A percentile compares a stretch with the other conserved stretches of the same genome.
These are phyloP conservation scores for Luehdorfia chinensis DNA, from an alignment of 1,140 invertebrate genomes.

Conservation along the genomic window DNA sequence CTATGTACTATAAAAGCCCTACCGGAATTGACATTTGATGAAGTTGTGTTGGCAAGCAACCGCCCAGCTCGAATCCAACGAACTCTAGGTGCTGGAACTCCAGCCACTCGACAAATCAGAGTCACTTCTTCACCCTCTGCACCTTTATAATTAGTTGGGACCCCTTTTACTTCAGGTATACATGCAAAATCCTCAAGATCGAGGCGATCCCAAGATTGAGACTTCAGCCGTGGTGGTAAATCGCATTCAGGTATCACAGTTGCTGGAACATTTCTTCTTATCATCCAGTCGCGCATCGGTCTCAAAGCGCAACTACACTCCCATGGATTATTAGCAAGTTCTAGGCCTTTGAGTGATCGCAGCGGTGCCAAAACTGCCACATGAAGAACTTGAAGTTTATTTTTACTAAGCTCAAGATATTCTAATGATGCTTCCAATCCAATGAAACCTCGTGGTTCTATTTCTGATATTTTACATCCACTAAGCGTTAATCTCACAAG, in stretches of 20 bases:
- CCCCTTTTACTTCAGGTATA: constrained; percentile 80
- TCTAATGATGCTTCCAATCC: constrained; percentile 84
- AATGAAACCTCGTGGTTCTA: constrained; percentile 84
- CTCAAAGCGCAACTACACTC: constrained; percentile 88
- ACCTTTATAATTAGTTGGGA: constrained; percentile 77
- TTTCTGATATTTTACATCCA: constrained; percentile 80
- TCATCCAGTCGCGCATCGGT: constrained; percentile 87
- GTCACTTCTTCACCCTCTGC: constrained; percentile 86
- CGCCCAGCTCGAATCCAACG: constrained; percentile 79
- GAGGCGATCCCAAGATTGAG: constrained; percentile 84
- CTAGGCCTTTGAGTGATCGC: constrained; percentile 83
- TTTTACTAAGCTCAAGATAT: constrained; percentile 87
- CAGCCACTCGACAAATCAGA: constrained; percentile 83
- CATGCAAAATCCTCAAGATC: constrained; percentile 89
- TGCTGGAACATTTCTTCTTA: constrained; percentile 85
- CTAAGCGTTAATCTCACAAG: constrained; percentile 85
- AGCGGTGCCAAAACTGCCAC: constrained; percentile 82
- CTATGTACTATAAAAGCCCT: constrained; percentile 65
- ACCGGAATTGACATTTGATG: constrained; percentile 70
- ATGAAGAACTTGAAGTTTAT: constrained; percentile 81
- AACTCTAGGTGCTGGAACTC: constrained; percentile 81
- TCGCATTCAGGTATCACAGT: constrained; percentile 81
- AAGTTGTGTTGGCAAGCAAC: constrained; percentile 64
- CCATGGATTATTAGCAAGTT: constrained; percentile 88
- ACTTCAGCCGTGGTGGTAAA: constrained; percentile 79